Conservation (phyloP, 2,888 invertebrate genomes). For the Acrobasis repandana region DNA sequence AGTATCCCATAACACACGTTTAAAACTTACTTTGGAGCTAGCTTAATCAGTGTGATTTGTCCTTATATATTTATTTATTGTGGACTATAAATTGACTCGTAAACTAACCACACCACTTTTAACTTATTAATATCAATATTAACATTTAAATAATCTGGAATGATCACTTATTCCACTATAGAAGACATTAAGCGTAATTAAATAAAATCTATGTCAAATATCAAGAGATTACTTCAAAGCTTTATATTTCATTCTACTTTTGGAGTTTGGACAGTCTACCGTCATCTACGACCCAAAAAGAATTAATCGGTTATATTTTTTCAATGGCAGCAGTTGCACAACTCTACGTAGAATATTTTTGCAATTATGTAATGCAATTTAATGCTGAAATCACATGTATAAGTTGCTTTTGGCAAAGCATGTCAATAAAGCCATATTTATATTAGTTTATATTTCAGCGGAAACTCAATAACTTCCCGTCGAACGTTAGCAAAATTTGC, state of each 20-base stretch:
- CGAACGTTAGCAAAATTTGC: neutral
- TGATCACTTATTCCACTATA: neutral
- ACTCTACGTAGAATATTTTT: neutral
- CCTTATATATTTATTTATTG: too few species aligned
- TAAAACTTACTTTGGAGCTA: too few species aligned
- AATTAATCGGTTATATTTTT: neutral
- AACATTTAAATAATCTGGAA: neutral
- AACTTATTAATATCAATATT: too few species aligned
- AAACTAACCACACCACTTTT: neutral
- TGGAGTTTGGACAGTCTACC: neutral
- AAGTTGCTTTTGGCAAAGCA: neutral
- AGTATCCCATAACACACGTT: too few species aligned
- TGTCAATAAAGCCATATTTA: neutral
- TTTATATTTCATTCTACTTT: neutral
- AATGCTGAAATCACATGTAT: neutral
- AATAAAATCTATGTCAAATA: neutral
- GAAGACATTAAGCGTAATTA: neutral
- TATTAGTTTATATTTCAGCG: neutral
- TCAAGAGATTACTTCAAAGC: neutral
- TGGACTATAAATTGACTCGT: neutral
- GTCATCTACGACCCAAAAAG: neutral
- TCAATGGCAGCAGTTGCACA: neutral
- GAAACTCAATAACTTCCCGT: neutral
- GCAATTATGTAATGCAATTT: neutral
- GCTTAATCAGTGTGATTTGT: too few species aligned